Conservation (phyloP, 2,797 vertebrate species). For the Lepilemur ruficaudatus region DNA sequence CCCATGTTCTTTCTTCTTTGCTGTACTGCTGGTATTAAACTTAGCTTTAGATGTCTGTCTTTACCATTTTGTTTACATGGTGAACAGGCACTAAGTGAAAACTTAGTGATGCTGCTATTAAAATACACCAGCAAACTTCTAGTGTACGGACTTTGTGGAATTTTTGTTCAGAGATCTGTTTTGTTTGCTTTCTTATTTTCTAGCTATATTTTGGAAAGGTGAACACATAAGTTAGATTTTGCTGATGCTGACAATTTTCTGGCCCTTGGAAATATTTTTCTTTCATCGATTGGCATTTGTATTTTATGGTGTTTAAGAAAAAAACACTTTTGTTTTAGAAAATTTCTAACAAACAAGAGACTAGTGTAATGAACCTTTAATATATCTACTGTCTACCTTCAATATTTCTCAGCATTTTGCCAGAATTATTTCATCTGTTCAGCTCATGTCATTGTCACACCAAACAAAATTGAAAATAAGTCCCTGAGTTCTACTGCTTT, state of each 20-base stretch:
- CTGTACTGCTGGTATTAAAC: not conserved
- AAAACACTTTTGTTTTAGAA: not conserved
- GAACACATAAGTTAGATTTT: not conserved
- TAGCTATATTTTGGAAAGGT: not conserved
- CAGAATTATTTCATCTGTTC: not conserved
- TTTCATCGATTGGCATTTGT: not conserved
- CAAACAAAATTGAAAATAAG: not conserved
- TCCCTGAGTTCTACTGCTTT: not conserved
- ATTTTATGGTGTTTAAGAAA: not conserved
- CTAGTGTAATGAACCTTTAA: not conserved
- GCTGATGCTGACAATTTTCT: not conserved
- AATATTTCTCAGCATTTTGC: not conserved
- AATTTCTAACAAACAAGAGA: not conserved
- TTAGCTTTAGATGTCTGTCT: not conserved
- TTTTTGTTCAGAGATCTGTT: not conserved
- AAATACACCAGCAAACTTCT: not conserved
- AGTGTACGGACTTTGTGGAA: too few species aligned
- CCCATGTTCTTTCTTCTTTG: not conserved
- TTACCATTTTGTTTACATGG: not conserved
- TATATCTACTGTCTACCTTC: not conserved
- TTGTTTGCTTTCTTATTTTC: not conserved
- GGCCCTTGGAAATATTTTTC: not conserved
- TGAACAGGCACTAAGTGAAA: not conserved
- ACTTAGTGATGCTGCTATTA: not conserved
- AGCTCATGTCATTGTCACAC: not conserved